Percentiles rank a stretch among this genome's conserved stretches.
These are phyloP conservation scores for Mixornis gularis DNA, from an alignment of 2,113 vertebrate species.

Conservation along the genomic window DNA sequence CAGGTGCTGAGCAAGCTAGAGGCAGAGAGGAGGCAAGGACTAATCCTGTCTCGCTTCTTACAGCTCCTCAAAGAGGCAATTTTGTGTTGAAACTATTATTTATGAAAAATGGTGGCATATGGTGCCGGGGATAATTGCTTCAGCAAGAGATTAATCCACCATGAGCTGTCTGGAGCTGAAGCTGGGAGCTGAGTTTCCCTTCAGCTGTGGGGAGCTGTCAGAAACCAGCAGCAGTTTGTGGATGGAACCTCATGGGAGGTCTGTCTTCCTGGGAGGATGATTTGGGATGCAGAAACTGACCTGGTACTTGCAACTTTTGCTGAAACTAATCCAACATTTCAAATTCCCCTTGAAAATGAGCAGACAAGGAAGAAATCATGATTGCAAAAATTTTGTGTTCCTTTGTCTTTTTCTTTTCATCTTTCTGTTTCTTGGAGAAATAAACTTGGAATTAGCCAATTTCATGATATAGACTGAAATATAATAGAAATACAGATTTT, in stretches of 20 bases:
- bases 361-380: not conserved
- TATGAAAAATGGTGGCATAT: not conserved
- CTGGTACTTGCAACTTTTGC: not conserved
- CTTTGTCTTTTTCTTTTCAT: not conserved
- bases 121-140: not conserved
- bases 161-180: not conserved
- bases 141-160: not conserved
- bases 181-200: not conserved
- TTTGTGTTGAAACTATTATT: not conserved
- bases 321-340: not conserved
- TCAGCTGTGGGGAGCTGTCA: not conserved
- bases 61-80: not conserved
- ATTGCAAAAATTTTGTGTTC: not conserved
- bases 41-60: not conserved
- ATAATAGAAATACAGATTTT: not conserved
- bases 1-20: not conserved
- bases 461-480: not conserved
- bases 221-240: not conserved
- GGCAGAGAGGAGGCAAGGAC: not conserved
- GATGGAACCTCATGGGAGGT: not conserved
- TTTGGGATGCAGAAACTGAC: not conserved
- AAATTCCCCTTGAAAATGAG: not conserved
- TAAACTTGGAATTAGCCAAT: not conserved
- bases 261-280: not conserved
- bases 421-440: not conserved